Conservation (phyloP, 2,797 vertebrate species). For the Argya squamiceps region DNA sequence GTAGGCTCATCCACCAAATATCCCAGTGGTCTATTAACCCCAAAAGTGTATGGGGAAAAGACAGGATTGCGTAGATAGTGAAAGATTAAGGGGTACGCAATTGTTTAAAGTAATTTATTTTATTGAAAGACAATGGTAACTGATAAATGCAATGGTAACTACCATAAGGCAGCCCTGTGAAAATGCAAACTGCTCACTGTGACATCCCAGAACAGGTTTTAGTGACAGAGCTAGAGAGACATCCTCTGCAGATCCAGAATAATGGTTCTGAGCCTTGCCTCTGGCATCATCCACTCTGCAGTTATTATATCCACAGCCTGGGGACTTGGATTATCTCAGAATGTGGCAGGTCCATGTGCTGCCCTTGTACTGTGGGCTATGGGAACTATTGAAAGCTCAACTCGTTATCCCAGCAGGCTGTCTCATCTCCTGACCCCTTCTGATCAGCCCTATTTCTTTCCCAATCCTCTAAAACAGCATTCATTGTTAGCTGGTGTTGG, state of each 20-base stretch:
- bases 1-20: neutral
- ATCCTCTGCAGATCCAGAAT: neutral
- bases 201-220: neutral
- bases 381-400: neutral
- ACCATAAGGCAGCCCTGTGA: neutral
- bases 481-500: neutral
- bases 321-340: neutral
- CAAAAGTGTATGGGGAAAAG: neutral
- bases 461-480: neutral
- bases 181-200: neutral
- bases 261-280: neutral
- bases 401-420: neutral
- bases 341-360: neutral
- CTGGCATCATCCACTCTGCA: neutral
- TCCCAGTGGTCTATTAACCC: neutral
- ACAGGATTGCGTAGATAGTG: fast-evolving
- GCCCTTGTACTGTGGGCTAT: neutral
- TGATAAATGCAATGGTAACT: neutral
- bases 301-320: fast-evolving
- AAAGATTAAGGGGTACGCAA: neutral
- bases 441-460: neutral
- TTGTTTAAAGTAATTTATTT: neutral
- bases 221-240: neutral
- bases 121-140: neutral
- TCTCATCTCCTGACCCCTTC: neutral